Base-by-base conservation (phyloP, 2,888 invertebrate genomes). In the Trisateles emortualis region DNA sequence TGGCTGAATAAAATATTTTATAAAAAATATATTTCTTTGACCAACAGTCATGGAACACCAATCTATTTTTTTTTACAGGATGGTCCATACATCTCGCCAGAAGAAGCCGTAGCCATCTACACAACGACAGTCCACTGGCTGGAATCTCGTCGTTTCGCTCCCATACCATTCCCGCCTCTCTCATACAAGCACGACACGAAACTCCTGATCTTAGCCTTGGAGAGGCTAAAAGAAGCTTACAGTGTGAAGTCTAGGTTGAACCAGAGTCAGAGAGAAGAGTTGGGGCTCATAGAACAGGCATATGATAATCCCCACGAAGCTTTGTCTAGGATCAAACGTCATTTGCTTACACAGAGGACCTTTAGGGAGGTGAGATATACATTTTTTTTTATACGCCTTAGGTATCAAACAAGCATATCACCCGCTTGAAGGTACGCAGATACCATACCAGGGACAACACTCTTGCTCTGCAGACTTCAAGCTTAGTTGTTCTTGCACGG, bases 281-380 rank as follows among this genome's bases (percentile, higher is more conserved):
- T 99, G 68, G 99, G 99, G 4, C 94, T 99, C 39, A 99, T 99
- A 68, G 99, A 99, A 86, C 99, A 99, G 89, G 99, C 99, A 0
- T 99, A 99, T 78, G 99, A 99, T 84, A 99, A 99, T 92, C 99
- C 99, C 19, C 99, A 99, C 83, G 99, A 99, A 87, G 99, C 99
- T 0, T 89, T 99, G 65, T 99, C 99, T 0, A 96, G 99, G 79
- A 99, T 99, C 79, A 99, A 99, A 85, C 97, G 99, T 95, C 99
- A 99, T 92, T 94, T 99, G 81, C 94, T 99, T 3, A 99, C 99
- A 0, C 99, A 99, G 90, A 95, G 99, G 87, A 98, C 99, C 8
- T 99, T 99, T 83, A 99, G 99, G 93, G 99, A 99, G 95, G 98
- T 96, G 68, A 68, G 78, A 74, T 43, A n/a, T n/a, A n/a, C n/a